Percentiles rank a stretch among this genome's conserved stretches.
Evolutionary conservation across 2,113 vertebrate genomes (phyloP).

Genomic region (Aspiorhynchus laticeps): DNA sequence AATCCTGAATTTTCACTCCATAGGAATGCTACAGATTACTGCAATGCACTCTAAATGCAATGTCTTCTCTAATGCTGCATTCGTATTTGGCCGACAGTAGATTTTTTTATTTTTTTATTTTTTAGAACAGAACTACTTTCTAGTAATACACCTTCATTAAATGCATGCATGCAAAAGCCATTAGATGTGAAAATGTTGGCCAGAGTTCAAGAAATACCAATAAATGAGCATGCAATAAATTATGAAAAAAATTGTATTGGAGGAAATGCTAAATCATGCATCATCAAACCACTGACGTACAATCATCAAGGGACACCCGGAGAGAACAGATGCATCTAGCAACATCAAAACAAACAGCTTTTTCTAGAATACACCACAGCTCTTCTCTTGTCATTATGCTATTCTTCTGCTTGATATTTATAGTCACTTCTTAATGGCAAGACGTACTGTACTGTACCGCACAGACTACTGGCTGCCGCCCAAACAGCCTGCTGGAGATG

Average conservation of each 20-base stretch:
- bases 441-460: slow-evolving; percentile 37
- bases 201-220: not conserved
- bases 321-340: slow-evolving; percentile 15
- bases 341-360: slow-evolving; percentile 14
- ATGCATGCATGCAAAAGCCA: not conserved
- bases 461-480: slow-evolving; percentile 32
- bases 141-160: not conserved
- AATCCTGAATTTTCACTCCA: too few relatives aligned
- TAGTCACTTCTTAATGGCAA: slow-evolving; percentile 48
- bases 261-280: not conserved
- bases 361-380: not conserved
- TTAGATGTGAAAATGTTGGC: not conserved
- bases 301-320: slow-evolving; percentile 1
- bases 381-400: not conserved
- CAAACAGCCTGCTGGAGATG: not conserved
- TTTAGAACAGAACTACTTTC: not conserved
- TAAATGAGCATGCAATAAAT: not conserved
- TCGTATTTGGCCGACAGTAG: not conserved
- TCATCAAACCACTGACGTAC: not conserved
- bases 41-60: not conserved
- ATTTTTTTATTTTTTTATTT: not conserved
- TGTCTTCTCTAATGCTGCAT: not conserved
- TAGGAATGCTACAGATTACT: not conserved
- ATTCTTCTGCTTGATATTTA: slow-evolving; percentile 44
- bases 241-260: not conserved